A percentile compares a stretch with the other conserved stretches of the same genome.
These are phyloP conservation scores for Ganaspis brasiliensis DNA, from an alignment of 2,888 invertebrate genomes.

Conservation along the genomic window DNA sequence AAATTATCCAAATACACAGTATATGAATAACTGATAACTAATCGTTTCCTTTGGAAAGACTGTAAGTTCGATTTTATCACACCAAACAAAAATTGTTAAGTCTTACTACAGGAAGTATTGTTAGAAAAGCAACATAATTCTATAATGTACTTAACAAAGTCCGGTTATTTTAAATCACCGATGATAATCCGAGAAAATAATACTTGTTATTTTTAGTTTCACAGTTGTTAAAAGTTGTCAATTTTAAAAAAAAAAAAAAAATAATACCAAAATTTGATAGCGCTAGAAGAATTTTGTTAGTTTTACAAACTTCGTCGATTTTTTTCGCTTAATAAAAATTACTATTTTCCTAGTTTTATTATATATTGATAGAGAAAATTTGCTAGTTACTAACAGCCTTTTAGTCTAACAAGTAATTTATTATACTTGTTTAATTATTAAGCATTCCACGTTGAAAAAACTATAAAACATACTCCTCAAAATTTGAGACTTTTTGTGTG, in stretches of 20 bases:
- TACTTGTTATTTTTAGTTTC: constrained; percentile 23
- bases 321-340: not conserved
- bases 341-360: constrained; percentile 15
- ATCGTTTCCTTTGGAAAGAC: constrained; percentile 19
- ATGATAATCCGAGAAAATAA: not conserved
- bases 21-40: not conserved
- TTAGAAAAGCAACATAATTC: constrained; percentile 16
- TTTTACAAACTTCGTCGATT: constrained; percentile 1
- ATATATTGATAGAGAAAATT: constrained; percentile 9
- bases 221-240: constrained; percentile 18
- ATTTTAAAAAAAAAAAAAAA: constrained; percentile 7
- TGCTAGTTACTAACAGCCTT: not conserved
- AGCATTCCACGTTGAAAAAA: constrained; percentile 14
- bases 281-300: not conserved
- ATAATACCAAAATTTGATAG: not conserved
- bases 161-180: constrained; percentile 9
- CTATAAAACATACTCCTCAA: not conserved
- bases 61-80: not conserved
- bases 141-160: constrained; percentile 25
- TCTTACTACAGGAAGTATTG: constrained; percentile 17
- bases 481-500: constrained; percentile 7
- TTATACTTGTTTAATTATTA: constrained; percentile 16
- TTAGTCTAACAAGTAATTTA: constrained; percentile 13
- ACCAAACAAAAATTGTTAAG: not conserved
- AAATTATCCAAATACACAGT: constrained; percentile 17